These are phyloP conservation scores for Mythimna ferrago DNA, from an alignment of 2,888 invertebrate genomes.

Conservation along the genomic window DNA sequence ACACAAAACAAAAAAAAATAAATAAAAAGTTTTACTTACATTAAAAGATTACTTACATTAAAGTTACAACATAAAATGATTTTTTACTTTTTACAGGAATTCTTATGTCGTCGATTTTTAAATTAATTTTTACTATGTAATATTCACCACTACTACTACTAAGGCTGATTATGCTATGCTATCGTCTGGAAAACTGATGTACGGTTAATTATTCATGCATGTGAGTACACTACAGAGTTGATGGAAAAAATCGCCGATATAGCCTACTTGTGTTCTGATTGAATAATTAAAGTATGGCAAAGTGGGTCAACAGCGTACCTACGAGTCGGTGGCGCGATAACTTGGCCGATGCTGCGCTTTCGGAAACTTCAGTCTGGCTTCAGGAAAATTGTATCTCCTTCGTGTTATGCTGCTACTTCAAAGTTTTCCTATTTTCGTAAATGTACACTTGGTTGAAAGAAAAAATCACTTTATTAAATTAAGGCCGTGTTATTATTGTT, in stretches of 20 bases:
- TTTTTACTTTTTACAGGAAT: no score
- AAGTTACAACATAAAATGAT: no score
- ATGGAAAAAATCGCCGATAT: conserved; percentile 7
- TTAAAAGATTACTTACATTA: no score
- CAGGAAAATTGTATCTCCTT: conserved; percentile 53
- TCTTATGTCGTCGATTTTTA: no score
- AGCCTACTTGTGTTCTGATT: conserved; percentile 34
- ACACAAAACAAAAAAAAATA: no score
- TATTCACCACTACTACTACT: no score
- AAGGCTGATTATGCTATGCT: no score
- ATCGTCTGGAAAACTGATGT: neutral
- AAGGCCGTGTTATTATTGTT: neutral
- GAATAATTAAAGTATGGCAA: conserved; percentile 60
- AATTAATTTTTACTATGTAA: neutral
- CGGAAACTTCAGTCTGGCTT: conserved; percentile 63
- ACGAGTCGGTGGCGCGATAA: conserved; percentile 66
- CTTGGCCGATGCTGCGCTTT: conserved; percentile 68
- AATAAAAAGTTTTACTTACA: no score
- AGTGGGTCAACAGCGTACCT: conserved; percentile 73
- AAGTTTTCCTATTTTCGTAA: conserved; percentile 42
- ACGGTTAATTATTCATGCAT: neutral
- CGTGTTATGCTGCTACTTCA: conserved; percentile 49
- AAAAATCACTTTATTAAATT: conserved; percentile 35
- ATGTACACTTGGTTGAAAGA: conserved; percentile 12
- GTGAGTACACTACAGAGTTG: neutral